phyloP scores from a whole-genome alignment of 2,797 vertebrate genomes.

The Ctenopoma multispine region DNA sequence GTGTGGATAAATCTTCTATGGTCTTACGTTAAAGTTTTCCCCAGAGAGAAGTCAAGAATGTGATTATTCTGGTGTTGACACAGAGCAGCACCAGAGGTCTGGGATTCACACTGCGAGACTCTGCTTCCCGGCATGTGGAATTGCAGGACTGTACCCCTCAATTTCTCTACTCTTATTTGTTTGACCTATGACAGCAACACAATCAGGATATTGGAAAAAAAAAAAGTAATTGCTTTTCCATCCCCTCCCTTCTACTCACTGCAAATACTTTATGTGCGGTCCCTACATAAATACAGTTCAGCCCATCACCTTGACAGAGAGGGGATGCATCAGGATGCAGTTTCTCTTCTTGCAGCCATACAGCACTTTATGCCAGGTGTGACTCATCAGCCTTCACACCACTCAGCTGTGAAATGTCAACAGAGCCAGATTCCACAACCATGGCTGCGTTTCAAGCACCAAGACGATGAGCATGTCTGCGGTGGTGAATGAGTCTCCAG shows the following conservation, averaged over 20 bases:
- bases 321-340: slow-evolving; percentile 42
- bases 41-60: slow-evolving; percentile 24
- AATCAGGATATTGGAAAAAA: slow-evolving; percentile 48
- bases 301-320: slow-evolving; percentile 46
- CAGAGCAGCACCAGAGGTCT: slow-evolving; percentile 41
- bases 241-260: slow-evolving; percentile 24
- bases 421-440: slow-evolving; percentile 50
- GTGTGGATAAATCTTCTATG: not conserved
- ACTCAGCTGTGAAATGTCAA: slow-evolving; percentile 77
- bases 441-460: slow-evolving; percentile 21
- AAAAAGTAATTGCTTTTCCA: slow-evolving; percentile 69
- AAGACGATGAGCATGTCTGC: slow-evolving; percentile 33
- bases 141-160: slow-evolving; percentile 20
- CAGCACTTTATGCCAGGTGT: slow-evolving; percentile 62
- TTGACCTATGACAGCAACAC: slow-evolving; percentile 53
- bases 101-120: slow-evolving; percentile 30
- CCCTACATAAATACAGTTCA: slow-evolving; percentile 50
- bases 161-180: slow-evolving; percentile 51
- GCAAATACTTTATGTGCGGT: slow-evolving; percentile 21
- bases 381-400: slow-evolving; percentile 75
- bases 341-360: slow-evolving; percentile 19
- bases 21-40: slow-evolving; percentile 15
- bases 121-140: slow-evolving; percentile 42
- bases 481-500: slow-evolving; percentile 30
- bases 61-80: slow-evolving; percentile 48